Conservation (phyloP, 2,113 vertebrate genomes). For the Piaya cayana region DNA sequence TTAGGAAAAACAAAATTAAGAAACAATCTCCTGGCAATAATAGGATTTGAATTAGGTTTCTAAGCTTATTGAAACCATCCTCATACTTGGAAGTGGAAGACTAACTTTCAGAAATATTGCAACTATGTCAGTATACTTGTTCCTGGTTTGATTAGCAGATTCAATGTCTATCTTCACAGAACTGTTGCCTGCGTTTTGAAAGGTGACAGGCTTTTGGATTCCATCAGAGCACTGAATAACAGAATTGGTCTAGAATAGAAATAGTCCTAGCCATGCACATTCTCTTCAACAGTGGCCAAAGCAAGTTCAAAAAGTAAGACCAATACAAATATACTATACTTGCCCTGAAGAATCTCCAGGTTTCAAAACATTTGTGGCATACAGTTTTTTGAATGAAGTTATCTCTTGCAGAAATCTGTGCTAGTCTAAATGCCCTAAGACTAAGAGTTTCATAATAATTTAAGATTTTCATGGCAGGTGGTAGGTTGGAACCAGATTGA, state of each 20-base stretch:
- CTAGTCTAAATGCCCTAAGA: neutral
- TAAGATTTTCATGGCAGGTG: too few species aligned
- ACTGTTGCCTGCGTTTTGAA: neutral
- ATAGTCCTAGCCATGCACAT: neutral
- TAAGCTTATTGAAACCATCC: neutral
- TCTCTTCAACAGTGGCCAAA: neutral
- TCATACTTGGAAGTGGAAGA: neutral
- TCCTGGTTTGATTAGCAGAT: neutral
- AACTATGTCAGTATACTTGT: neutral
- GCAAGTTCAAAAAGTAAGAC: neutral
- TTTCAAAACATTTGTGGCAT: neutral
- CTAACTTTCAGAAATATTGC: neutral
- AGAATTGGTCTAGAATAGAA: neutral
- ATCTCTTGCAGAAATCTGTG: neutral
- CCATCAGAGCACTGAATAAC: neutral
- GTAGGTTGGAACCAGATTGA: too few species aligned
- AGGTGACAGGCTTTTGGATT: neutral
- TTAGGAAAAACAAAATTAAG: neutral
- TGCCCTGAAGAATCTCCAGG: neutral
- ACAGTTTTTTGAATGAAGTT: neutral
- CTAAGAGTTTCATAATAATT: neutral
- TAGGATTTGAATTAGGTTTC: neutral
- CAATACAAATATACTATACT: accelerated
- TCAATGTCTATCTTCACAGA: neutral
- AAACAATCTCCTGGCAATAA: neutral